Conservation (phyloP, 2,888 invertebrate species). For the Troides aeacus region DNA sequence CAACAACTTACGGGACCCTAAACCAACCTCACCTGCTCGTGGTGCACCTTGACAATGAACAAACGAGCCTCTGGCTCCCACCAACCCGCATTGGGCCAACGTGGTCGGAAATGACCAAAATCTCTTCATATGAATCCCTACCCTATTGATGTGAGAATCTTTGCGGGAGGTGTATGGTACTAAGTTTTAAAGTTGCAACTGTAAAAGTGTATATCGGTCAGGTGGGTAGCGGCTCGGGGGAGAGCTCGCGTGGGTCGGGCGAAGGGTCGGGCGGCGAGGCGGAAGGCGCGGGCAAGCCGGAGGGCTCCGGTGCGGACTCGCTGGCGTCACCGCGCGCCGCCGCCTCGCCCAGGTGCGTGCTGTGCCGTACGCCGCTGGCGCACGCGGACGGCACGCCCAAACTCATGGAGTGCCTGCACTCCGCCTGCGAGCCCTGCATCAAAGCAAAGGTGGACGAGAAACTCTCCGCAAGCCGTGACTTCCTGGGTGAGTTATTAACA, state of each 20-base stretch:
- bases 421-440: slow-evolving; percentile 89
- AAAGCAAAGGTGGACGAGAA: slow-evolving; percentile 82
- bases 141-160: too few relatives aligned
- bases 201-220: slow-evolving; percentile 13
- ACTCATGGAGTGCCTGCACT: slow-evolving; percentile 92
- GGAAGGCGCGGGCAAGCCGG: slow-evolving; percentile 33
- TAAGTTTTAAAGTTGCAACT: not conserved
- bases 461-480: slow-evolving; percentile 60
- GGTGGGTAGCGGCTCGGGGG: slow-evolving; percentile 31
- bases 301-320: slow-evolving; percentile 60
- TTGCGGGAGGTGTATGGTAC: not conserved
- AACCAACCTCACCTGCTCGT: too few relatives aligned
- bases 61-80: too few relatives aligned
- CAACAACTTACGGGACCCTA: too few relatives aligned
- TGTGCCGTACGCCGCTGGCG: slow-evolving; percentile 63
- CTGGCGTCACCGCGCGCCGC: slow-evolving; percentile 60
- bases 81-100: too few relatives aligned
- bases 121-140: too few relatives aligned
- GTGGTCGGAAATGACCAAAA: too few relatives aligned
- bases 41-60: too few relatives aligned
- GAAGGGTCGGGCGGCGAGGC: slow-evolving; percentile 25
- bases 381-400: slow-evolving; percentile 82
- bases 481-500: slow-evolving; percentile 48
- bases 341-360: slow-evolving; percentile 73
- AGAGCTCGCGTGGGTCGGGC: slow-evolving; percentile 13